Evolutionary conservation across 1,140 invertebrate genomes (phyloP).

Genomic region (Drosophila guanche): DNA sequence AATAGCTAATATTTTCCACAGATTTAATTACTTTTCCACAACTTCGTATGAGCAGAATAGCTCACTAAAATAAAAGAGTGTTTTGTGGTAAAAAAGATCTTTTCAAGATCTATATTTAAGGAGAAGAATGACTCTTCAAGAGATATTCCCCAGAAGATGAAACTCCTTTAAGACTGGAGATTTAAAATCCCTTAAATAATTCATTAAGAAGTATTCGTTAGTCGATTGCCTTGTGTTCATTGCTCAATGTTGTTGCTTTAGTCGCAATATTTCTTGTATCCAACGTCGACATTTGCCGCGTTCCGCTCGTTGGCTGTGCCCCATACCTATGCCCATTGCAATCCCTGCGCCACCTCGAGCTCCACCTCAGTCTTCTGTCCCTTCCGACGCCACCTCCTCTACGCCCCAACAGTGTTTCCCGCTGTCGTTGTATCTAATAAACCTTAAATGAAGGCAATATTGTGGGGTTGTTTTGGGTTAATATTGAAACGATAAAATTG

Average conservation of each 20-base stretch:
- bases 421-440: slow-evolving; percentile 80
- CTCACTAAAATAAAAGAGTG: no score
- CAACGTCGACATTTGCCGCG: slow-evolving; percentile 46
- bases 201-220: not conserved
- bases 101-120: no score
- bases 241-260: slow-evolving; percentile 28
- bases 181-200: no score
- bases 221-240: slow-evolving; percentile 6
- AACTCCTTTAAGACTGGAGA: no score
- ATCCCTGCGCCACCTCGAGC: slow-evolving; percentile 3
- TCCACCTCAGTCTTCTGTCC: slow-evolving; percentile 10
- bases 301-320: slow-evolving; percentile 63
- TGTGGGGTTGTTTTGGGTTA: slow-evolving; percentile 83
- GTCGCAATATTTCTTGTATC: slow-evolving; percentile 75
- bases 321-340: not conserved
- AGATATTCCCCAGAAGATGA: no score
- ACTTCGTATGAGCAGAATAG: no score
- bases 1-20: no score
- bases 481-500: slow-evolving; percentile 83
- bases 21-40: no score
- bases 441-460: slow-evolving; percentile 83
- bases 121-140: no score
- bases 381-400: slow-evolving; percentile 22
- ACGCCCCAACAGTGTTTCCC: not conserved
- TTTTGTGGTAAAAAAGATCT: no score